Evolutionary conservation across 1,140 invertebrate genomes (phyloP).

Genomic region (Tetragonula clypearis): DNA sequence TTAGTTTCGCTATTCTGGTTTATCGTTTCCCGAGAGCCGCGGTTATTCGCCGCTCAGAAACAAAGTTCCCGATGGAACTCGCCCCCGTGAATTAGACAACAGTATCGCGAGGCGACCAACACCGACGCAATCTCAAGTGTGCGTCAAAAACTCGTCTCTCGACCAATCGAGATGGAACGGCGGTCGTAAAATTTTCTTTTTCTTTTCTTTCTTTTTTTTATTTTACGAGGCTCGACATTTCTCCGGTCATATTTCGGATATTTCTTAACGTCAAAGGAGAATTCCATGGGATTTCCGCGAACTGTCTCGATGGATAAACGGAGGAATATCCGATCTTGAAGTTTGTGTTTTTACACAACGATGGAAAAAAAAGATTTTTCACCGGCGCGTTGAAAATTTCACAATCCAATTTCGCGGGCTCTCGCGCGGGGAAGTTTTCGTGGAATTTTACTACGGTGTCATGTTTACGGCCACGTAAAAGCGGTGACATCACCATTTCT

Average conservation of each 20-base stretch:
- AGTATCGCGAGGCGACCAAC: constrained; percentile 19
- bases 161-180: constrained; percentile 16
- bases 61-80: constrained; percentile 41
- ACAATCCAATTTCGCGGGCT: constrained; percentile 34
- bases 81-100: not conserved
- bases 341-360: not conserved
- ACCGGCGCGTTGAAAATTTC: constrained; percentile 41
- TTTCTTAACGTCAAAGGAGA: not conserved
- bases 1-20: constrained; percentile 41
- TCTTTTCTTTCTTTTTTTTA: not conserved
- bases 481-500: not conserved
- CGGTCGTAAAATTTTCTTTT: constrained; percentile 33
- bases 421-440: not conserved
- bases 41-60: not conserved
- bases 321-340: not conserved
- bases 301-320: not conserved
- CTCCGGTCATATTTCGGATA: not conserved
- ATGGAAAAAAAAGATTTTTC: constrained; percentile 20
- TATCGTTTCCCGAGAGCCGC: constrained; percentile 26
- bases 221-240: constrained; percentile 39
- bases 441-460: not conserved
- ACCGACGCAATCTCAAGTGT: constrained; percentile 32
- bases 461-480: constrained; percentile 2
- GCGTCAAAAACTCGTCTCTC: not conserved
- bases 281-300: not conserved